Conservation (phyloP, 2,888 invertebrate genomes). For the Mythimna albipuncta region DNA sequence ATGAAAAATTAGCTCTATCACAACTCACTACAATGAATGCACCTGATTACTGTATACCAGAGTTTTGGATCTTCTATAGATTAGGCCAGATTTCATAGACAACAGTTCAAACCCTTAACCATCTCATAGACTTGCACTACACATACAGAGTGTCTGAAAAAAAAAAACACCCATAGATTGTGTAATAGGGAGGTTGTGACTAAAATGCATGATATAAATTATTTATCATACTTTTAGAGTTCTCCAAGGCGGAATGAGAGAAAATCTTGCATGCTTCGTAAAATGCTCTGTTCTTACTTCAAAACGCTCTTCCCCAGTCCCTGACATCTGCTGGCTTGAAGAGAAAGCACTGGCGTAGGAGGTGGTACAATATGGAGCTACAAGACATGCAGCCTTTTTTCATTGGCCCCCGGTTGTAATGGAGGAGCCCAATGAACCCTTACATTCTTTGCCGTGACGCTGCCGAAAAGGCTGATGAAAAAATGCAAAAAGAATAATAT, state of each 20-base stretch:
- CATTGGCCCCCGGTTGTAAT: not conserved
- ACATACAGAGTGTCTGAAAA: not conserved
- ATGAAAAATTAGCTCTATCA: too few species aligned
- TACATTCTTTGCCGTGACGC: not conserved
- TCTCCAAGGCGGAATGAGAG: not conserved
- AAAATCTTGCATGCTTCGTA: slow-evolving; percentile 13
- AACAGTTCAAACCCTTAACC: not conserved
- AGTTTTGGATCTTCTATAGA: not conserved
- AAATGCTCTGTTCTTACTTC: slow-evolving; percentile 17
- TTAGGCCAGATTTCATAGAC: not conserved
- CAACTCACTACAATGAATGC: too few species aligned
- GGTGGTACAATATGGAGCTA: slow-evolving; percentile 51
- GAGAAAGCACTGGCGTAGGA: slow-evolving; percentile 75
- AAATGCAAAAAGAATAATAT: not conserved
- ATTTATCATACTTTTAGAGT: not conserved
- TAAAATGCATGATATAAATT: slow-evolving; percentile 10
- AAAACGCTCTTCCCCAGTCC: slow-evolving; percentile 71
- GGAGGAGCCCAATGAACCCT: not conserved
- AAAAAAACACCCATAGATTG: not conserved
- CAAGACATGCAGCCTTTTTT: not conserved
- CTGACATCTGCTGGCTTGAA: slow-evolving; percentile 72
- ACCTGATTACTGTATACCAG: too few species aligned
- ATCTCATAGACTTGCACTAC: not conserved
- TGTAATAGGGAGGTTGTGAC: not conserved
- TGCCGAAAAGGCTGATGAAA: not conserved